Evolutionary conservation across 1,140 invertebrate genomes (phyloP), one percentile per base, ranked within the genome.

Genomic region (Drosophila kikkawai): DNA sequence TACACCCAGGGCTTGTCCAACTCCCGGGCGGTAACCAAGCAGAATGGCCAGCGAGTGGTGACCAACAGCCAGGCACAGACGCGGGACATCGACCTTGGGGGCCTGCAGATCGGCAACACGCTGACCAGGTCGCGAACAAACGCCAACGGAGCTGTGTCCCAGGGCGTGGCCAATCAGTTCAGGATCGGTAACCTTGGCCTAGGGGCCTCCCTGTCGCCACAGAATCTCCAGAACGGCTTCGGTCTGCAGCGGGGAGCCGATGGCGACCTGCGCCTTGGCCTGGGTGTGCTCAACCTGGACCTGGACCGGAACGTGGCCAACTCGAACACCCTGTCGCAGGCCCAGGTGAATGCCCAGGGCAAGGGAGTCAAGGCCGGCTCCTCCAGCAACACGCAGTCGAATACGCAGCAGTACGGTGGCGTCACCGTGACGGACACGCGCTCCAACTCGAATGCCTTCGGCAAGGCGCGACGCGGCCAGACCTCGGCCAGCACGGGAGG

Each of bases 101-200:
- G 80, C 6, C 47, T 93, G 19, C 80, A 91, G 65, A 59, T 93
- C 3, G 91, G 91, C 42, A 91, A 91, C 36, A 92, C 92, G 0
- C 8, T 92, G 41, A 92, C 92, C 19, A 57, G 82, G n/a, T 75
- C 85, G 0, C 53, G 59, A n/a, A 82, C 88, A 5, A 81, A 82
- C 13, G 76, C 87, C 22, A 91, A 91, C 13, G 88, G 88, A 0
- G 75, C 76, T 1, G 67, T 83, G 3, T 73, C 76, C 3, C 68
- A 75, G 13, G 87, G 90, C 34, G 17, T 93, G n/a, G 53, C 79
- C 19, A 41, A 91, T 79, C 81, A 92, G 57, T 79, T 92, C 44
- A 68, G 92, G 39, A 58, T 92, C 22, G 91, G 91, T 7, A 65
- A 84, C 8, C 5, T 92, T 0, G 91, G 79, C 0, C 57, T 92